phyloP scores from a whole-genome alignment of 2,797 vertebrate species.

The Denticeps clupeoides region DNA sequence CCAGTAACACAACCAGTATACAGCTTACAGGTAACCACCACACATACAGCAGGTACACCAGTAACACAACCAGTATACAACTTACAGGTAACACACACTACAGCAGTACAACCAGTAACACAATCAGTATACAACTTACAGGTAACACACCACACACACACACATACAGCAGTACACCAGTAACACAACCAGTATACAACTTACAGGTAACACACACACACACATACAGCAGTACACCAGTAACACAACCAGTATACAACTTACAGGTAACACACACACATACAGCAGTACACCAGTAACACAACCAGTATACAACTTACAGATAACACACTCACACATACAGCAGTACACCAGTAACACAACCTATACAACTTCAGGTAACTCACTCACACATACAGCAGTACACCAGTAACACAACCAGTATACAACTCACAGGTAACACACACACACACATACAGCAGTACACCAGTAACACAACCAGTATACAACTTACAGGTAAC shows the following conservation, averaged over 20 bases:
- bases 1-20: conserved; percentile 62
- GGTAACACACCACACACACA: not conserved
- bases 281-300: not conserved
- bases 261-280: conserved; percentile 74
- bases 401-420: not conserved
- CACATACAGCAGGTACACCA: conserved; percentile 21
- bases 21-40: conserved; percentile 77
- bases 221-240: conserved; percentile 51
- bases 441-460: not conserved
- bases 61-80: not conserved
- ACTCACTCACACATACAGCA: not conserved
- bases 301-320: not conserved
- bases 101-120: not conserved
- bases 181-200: not conserved
- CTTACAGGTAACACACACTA: not conserved
- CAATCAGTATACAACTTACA: not conserved
- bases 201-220: not conserved
- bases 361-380: not conserved
- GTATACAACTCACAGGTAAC: not conserved
- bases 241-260: conserved; percentile 65
- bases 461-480: no score
- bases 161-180: not conserved
- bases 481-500: no score
- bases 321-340: not conserved
- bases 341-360: not conserved